These are phyloP conservation scores for Poecilia wingei DNA, from an alignment of 2,797 vertebrate species.

Conservation along the genomic window DNA sequence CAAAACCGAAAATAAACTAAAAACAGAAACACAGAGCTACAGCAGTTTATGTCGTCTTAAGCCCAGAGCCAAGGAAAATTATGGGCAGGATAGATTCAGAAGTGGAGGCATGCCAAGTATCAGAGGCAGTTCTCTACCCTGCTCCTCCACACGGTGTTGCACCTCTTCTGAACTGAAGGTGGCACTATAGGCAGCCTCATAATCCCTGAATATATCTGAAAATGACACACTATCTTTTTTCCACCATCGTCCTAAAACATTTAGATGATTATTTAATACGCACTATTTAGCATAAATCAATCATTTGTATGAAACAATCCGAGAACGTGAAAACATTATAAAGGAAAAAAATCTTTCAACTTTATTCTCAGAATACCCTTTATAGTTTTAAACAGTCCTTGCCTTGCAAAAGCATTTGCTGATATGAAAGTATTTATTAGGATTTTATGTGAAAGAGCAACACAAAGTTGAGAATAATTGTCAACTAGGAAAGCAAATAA, in stretches of 20 bases:
- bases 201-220: slow-evolving; percentile 76
- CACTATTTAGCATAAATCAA: background rate
- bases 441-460: background rate
- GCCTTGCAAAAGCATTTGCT: background rate
- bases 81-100: slow-evolving; percentile 11
- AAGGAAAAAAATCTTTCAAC: background rate
- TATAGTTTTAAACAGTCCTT: background rate
- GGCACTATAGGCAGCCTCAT: slow-evolving; percentile 76
- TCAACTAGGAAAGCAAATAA: background rate
- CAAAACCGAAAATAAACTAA: slow-evolving; percentile 4
- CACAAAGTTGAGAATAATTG: background rate
- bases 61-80: slow-evolving; percentile 19
- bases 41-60: slow-evolving; percentile 5
- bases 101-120: slow-evolving; percentile 72
- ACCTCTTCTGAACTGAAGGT: slow-evolving; percentile 65
- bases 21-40: background rate
- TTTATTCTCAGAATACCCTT: background rate
- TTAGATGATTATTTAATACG: background rate
- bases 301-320: background rate
- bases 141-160: slow-evolving; percentile 57
- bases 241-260: slow-evolving; percentile 22
- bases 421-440: background rate
- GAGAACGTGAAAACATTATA: background rate
- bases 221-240: slow-evolving; percentile 54
- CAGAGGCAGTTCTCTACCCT: slow-evolving; percentile 71